Percentiles rank a stretch among this genome's conserved stretches.
phyloP scores from a whole-genome alignment of 2,797 vertebrate genomes.

The Characodon lateralis region DNA sequence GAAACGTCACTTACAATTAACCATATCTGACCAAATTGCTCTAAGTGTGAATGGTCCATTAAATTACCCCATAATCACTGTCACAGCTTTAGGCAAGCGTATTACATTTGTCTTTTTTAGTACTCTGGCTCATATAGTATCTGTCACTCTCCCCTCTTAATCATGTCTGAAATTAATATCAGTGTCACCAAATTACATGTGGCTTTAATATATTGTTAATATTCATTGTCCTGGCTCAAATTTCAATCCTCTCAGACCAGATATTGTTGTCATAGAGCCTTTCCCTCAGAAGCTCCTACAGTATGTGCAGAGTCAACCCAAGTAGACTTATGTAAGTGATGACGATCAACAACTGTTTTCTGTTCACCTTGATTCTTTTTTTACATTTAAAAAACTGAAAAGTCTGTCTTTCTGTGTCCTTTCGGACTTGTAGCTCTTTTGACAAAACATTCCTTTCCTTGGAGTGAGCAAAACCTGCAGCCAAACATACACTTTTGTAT shows the following conservation, averaged over 20 bases:
- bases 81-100: slow-evolving; percentile 3
- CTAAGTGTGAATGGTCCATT: not conserved
- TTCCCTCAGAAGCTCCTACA: not conserved
- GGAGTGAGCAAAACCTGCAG: slow-evolving; percentile 21
- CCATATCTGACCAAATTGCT: not conserved
- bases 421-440: slow-evolving; percentile 6
- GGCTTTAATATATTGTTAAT: not conserved
- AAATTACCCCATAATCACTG: not conserved
- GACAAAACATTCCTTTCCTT: slow-evolving; percentile 11
- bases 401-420: slow-evolving; percentile 6
- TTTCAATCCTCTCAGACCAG: not conserved
- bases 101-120: slow-evolving; percentile 7
- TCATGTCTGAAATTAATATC: not conserved
- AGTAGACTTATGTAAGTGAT: not conserved
- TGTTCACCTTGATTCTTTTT: not conserved
- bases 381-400: not conserved
- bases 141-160: not conserved
- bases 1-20: not conserved
- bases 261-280: not conserved
- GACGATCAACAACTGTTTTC: slow-evolving; percentile 21
- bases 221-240: not conserved
- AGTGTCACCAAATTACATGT: slow-evolving; percentile 3
- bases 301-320: not conserved
- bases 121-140: not conserved
- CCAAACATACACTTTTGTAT: slow-evolving; percentile 4